Conservation (phyloP, 2,888 invertebrate genomes). For the Seira musarum region DNA sequence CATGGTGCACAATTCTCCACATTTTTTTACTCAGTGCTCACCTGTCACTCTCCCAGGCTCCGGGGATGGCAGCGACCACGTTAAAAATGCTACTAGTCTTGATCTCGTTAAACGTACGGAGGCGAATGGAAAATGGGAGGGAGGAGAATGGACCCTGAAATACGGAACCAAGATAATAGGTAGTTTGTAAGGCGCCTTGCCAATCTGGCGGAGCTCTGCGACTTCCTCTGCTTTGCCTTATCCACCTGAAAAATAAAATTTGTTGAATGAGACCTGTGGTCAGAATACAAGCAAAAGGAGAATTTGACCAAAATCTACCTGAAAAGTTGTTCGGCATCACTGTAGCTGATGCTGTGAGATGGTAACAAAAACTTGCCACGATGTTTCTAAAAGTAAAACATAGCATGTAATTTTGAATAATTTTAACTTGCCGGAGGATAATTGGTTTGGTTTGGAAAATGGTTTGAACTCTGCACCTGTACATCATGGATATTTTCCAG, state of each 20-base stretch:
- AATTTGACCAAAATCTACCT: no score
- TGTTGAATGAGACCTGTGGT: background rate
- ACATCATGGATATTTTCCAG: constrained; percentile 68
- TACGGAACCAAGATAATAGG: constrained; percentile 54
- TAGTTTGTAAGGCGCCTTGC: constrained; percentile 65
- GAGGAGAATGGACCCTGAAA: constrained; percentile 13
- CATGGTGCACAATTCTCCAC: background rate
- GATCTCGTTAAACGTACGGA: constrained; percentile 66
- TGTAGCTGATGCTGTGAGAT: constrained; percentile 65
- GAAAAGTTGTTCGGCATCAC: constrained; percentile 67
- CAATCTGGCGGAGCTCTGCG: constrained; percentile 63
- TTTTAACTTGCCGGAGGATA: no score
- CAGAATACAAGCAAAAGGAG: background rate
- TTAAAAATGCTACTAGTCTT: constrained; percentile 67
- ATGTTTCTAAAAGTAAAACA: constrained; percentile 63
- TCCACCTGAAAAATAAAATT: constrained; percentile 54
- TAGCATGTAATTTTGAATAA: no score
- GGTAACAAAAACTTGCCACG: constrained; percentile 63
- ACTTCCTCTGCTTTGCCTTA: constrained; percentile 58
- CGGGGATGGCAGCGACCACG: constrained; percentile 68
- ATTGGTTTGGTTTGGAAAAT: no score
- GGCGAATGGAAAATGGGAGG: constrained; percentile 34
- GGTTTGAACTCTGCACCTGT: constrained; percentile 58
- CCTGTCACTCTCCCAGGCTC: constrained; percentile 69
- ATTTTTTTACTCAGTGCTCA: constrained; percentile 34